Evolutionary conservation across 2,888 invertebrate genomes (phyloP), one percentile per base, ranked within the genome.

Genomic region (Baccha elongata): DNA sequence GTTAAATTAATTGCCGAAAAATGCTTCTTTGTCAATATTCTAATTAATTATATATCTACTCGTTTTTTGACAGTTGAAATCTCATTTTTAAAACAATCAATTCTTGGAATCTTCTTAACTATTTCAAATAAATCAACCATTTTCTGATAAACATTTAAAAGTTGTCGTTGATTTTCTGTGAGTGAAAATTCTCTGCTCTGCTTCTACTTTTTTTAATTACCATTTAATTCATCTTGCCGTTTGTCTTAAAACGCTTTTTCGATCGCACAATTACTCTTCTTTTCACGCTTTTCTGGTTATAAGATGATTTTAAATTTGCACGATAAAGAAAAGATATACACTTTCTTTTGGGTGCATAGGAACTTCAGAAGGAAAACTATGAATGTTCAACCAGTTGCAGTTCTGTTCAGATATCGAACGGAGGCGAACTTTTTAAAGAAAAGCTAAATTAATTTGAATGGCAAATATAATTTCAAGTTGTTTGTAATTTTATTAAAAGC

Each of bases 231-330:
- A 4, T 2, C 23, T 60, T 48, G 13, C 48, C 23, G 2, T 55
- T 21, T 21, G 35, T 37, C 53, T 53, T 8, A 23, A 62, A 19
- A 0, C 29, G 26, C 11, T 35, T 50, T 52, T 69, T 40, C 55
- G 64, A 60, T 50, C 64, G 69, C 55, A 35, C 65, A 76, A 81
- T 81, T 81, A 81, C 50, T 60, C 65, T 58, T 35, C 17, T 75
- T 60, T 81, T 81, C 76, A 81, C 81, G 81, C 76, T 76, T 76
- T 81, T 78, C 55, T 64, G 71, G 53, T 26, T 44, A 32, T 26
- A 8, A 69, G 68, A 62, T 74, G 71, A 21, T 55, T 60, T 64
- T 53, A 8, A 46, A 76, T 81, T 60, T 76, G 69, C 76, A 81
- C 71, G 71, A 65, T 52, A 71, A 11, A 29, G 11, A 13, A 7